These are phyloP conservation scores for Solenopsis invicta DNA, from an alignment of 1,140 invertebrate species.

Conservation along the genomic window DNA sequence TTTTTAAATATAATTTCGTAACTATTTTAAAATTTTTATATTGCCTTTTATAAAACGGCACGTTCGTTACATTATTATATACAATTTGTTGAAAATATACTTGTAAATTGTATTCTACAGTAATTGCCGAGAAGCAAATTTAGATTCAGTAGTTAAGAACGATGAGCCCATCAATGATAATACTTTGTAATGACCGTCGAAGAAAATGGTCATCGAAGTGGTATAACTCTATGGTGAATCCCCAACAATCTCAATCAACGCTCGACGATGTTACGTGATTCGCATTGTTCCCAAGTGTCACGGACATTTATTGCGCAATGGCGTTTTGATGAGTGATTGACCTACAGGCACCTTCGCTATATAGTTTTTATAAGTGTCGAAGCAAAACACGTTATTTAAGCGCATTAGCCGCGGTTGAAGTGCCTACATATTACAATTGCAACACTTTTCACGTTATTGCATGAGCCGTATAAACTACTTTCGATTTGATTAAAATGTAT, in stretches of 20 bases:
- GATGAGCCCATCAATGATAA: constrained; percentile 19
- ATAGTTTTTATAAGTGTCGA: constrained; percentile 47
- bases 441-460: constrained; percentile 40
- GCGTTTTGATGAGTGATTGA: constrained; percentile 73
- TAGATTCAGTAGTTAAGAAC: background rate
- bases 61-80: no score
- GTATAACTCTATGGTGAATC: constrained; percentile 52
- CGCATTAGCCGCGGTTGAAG: constrained; percentile 14
- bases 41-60: no score
- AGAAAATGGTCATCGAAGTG: constrained; percentile 26
- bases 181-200: constrained; percentile 15
- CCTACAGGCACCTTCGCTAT: constrained; percentile 45
- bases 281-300: constrained; percentile 76
- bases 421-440: constrained; percentile 50
- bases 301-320: constrained; percentile 63
- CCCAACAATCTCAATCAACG: constrained; percentile 67
- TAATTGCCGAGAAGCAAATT: constrained; percentile 14
- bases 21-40: background rate
- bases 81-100: background rate
- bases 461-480: constrained; percentile 30
- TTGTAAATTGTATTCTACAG: background rate
- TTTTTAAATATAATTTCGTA: background rate
- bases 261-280: constrained; percentile 68
- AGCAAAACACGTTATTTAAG: constrained; percentile 36
- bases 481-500: constrained; percentile 39